These are phyloP conservation scores for Archegozetes longisetosus DNA, from an alignment of 1,140 invertebrate species.

Conservation along the genomic window DNA sequence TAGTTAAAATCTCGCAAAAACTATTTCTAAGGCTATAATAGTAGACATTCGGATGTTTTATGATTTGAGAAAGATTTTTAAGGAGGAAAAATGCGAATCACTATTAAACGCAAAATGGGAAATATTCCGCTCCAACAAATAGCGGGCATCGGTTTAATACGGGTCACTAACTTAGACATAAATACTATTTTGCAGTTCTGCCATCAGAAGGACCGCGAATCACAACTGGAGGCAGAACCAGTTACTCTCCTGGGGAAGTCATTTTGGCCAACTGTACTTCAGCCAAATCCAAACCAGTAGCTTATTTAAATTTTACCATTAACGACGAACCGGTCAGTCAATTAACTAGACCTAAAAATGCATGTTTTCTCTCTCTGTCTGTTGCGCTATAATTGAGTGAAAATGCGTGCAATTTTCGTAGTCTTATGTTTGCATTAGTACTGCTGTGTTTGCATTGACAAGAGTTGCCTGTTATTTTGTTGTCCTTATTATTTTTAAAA, in stretches of 20 bases:
- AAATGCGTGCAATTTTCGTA: too few relatives aligned
- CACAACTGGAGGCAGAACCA: constrained; percentile 10
- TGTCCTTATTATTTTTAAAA: too few relatives aligned
- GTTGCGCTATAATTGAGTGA: too few relatives aligned
- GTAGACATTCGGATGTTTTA: not conserved
- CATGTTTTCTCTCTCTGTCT: too few relatives aligned
- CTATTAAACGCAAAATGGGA: not conserved
- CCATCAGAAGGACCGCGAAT: constrained; percentile 23
- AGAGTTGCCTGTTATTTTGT: too few relatives aligned
- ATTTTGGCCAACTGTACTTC: constrained; percentile 26
- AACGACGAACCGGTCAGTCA: constrained; percentile 12
- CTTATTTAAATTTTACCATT: constrained; percentile 23
- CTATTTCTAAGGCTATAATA: too few relatives aligned
- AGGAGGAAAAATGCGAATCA: not conserved
- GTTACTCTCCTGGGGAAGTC: constrained; percentile 20
- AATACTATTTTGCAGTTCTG: constrained; percentile 16
- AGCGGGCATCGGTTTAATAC: not conserved
- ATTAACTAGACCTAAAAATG: too few relatives aligned
- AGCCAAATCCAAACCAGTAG: constrained; percentile 23
- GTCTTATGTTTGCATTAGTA: too few relatives aligned
- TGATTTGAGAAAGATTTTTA: not conserved
- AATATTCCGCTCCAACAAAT: not conserved
- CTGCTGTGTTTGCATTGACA: too few relatives aligned
- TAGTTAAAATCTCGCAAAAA: too few relatives aligned
- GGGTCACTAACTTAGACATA: not conserved